Percentiles rank a stretch among this genome's conserved stretches.
phyloP scores from a whole-genome alignment of 1,140 invertebrate genomes.

The Magallana angulata region DNA sequence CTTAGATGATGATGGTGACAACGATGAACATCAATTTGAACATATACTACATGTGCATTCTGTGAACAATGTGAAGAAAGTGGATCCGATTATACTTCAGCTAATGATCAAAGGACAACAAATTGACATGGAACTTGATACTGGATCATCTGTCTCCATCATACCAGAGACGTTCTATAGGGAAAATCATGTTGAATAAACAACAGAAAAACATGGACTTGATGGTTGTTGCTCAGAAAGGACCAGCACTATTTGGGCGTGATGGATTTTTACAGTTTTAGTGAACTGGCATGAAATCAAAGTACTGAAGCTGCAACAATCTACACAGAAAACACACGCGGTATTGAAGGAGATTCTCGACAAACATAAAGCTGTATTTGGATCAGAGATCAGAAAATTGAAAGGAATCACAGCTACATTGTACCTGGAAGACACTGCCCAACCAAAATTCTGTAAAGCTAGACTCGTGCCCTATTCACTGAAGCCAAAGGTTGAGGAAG shows the following conservation, averaged over 20 bases:
- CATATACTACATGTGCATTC: background rate
- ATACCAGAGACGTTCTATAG: slow-evolving; percentile 21
- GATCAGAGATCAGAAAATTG: slow-evolving; percentile 21
- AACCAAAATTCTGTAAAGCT: slow-evolving; percentile 53
- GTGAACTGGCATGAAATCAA: slow-evolving; percentile 48
- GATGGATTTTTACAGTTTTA: slow-evolving; percentile 45
- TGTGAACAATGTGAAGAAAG: background rate
- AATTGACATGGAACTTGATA: slow-evolving; percentile 24
- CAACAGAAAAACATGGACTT: background rate
- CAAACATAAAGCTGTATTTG: background rate
- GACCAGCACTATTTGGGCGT: slow-evolving; percentile 49
- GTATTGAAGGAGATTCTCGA: slow-evolving; percentile 13
- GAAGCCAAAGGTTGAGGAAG: slow-evolving; percentile 72
- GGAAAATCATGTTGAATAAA: background rate
- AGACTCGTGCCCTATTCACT: slow-evolving; percentile 76
- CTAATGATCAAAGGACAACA: background rate
- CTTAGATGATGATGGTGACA: background rate
- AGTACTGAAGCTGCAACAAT: background rate
- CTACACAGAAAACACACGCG: background rate
- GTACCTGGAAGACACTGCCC: slow-evolving; percentile 6
- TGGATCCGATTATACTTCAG: background rate
- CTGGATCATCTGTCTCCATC: slow-evolving; percentile 36
- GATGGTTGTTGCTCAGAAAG: background rate
- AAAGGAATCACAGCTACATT: slow-evolving; percentile 37
- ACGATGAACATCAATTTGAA: slow-evolving; percentile 1